Evolutionary conservation across 2,113 vertebrate genomes (phyloP).

Genomic region (Haemorhous mexicanus): DNA sequence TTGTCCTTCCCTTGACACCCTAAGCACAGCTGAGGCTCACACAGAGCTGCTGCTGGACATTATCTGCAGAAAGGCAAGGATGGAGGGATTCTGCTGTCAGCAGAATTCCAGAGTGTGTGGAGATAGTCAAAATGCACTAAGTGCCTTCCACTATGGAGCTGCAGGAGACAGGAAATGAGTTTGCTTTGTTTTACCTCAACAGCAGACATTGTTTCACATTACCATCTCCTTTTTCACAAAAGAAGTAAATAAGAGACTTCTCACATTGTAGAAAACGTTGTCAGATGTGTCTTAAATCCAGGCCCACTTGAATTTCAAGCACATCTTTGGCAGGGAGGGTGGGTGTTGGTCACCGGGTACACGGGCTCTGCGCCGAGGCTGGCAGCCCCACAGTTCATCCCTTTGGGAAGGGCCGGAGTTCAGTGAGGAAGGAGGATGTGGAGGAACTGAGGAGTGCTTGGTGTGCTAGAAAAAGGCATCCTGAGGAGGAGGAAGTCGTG

Average conservation of each 20-base stretch:
- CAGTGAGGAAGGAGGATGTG: background rate
- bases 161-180: background rate
- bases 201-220: background rate
- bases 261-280: rapidly evolving
- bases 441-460: background rate
- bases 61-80: background rate
- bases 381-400: background rate
- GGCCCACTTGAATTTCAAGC: background rate
- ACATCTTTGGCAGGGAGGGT: rapidly evolving
- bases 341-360: rapidly evolving
- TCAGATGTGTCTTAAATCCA: rapidly evolving
- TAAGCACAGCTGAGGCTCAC: background rate
- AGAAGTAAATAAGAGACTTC: background rate
- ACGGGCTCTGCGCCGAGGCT: background rate
- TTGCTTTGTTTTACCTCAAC: background rate
- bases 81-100: background rate
- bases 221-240: background rate
- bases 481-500: rapidly evolving
- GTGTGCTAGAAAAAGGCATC: background rate
- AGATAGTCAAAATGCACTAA: background rate
- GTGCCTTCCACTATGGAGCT: rapidly evolving
- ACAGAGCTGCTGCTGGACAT: background rate
- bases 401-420: background rate
- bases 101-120: background rate
- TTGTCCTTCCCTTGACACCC: background rate